Evolutionary conservation across 2,113 vertebrate species (phyloP).

Genomic region (Channa maculata): DNA sequence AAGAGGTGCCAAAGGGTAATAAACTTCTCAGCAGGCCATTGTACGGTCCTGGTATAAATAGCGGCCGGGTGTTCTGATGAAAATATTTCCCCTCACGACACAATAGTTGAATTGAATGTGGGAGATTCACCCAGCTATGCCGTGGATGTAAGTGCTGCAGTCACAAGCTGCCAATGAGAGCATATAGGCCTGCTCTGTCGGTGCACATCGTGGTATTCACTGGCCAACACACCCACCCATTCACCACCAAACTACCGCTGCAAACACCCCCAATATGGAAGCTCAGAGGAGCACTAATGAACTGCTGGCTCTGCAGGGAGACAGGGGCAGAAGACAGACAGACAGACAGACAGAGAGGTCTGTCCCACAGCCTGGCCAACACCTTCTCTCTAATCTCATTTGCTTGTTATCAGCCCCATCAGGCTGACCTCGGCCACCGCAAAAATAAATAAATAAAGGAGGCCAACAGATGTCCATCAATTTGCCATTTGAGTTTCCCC

Average conservation of each 20-base stretch:
- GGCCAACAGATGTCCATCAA: slow-evolving; percentile 79
- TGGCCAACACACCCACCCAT: slow-evolving; percentile 34
- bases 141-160: slow-evolving; percentile 66
- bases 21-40: slow-evolving; percentile 60
- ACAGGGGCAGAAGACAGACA: slow-evolving; percentile 3
- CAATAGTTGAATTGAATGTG: slow-evolving; percentile 81
- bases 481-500: slow-evolving; percentile 42
- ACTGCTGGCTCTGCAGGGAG: slow-evolving; percentile 42
- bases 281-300: slow-evolving; percentile 38
- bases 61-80: slow-evolving; percentile 69
- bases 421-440: slow-evolving; percentile 67
- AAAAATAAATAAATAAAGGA: slow-evolving; percentile 71
- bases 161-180: slow-evolving; percentile 83
- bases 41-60: slow-evolving; percentile 73
- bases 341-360: slow-evolving; percentile 33
- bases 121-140: slow-evolving; percentile 70
- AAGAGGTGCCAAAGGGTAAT: slow-evolving; percentile 59
- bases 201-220: slow-evolving; percentile 79
- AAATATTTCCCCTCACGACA: slow-evolving; percentile 72
- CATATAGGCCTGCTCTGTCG: slow-evolving; percentile 77
- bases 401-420: slow-evolving; percentile 75
- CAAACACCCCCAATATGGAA: slow-evolving; percentile 39
- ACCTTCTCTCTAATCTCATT: slow-evolving; percentile 82
- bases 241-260: slow-evolving; percentile 32
- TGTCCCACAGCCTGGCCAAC: slow-evolving; percentile 72